Percentiles rank a stretch among this genome's conserved stretches.
phyloP scores from a whole-genome alignment of 1,140 invertebrate genomes.

The Orchestia grillus region DNA sequence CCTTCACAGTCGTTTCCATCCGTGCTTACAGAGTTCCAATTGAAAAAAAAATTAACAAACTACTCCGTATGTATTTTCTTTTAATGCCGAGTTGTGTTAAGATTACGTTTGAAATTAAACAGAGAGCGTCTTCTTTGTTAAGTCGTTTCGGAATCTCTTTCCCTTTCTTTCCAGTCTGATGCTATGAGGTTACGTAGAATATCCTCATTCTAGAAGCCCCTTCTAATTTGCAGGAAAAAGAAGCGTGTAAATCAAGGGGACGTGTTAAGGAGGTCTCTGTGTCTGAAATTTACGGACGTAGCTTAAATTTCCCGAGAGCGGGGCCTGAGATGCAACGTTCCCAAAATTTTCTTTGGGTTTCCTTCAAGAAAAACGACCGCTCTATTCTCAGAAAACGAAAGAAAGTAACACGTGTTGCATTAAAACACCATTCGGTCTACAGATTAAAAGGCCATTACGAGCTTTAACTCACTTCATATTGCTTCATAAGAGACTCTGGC shows the following conservation, averaged over 20 bases:
- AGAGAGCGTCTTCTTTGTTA: background rate
- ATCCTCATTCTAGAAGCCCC: background rate
- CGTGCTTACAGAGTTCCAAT: no score
- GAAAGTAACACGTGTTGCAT: background rate
- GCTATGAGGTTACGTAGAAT: background rate
- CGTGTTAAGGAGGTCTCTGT: background rate
- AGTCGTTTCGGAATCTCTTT: background rate
- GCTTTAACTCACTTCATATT: background rate
- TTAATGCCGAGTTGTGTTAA: background rate
- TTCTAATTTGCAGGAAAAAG: background rate
- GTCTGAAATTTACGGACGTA: background rate
- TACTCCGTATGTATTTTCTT: background rate
- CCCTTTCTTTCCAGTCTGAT: background rate
- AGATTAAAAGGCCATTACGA: background rate
- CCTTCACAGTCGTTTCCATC: no score
- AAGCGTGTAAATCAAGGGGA: background rate
- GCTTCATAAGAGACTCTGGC: background rate
- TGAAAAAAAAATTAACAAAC: background rate
- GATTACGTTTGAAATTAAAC: background rate
- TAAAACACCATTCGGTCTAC: background rate
- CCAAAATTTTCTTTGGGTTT: background rate
- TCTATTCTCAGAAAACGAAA: background rate
- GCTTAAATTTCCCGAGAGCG: constrained; percentile 42
- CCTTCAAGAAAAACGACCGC: background rate
- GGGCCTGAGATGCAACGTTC: background rate